Evolutionary conservation across 2,888 invertebrate genomes (phyloP), one percentile per base, ranked within the genome.

Genomic region (Sphaerophoria taeniata): DNA sequence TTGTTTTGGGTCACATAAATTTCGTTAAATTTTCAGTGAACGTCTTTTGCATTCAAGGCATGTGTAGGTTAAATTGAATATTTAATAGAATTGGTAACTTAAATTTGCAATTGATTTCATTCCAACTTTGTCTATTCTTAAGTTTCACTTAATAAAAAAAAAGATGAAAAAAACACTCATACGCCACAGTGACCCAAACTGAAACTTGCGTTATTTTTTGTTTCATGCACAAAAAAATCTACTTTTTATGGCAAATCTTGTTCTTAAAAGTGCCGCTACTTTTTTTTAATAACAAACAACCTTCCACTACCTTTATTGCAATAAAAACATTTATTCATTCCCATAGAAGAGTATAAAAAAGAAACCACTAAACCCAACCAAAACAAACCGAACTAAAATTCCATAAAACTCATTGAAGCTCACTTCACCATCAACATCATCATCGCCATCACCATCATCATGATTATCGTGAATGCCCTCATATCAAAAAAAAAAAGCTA

Each of bases 321-420:
- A 58, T 11, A 24, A 47, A 24, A 33, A 67, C 14, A 14, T 43
- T 43, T 43, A 45, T n/a, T 16, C 31, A 34, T 49, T 65, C 16
- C 34, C 49, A 24, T 24, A 24, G 24, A 24, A 24, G 24, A 24
- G 24, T 2, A 24, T 24, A 24, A 24, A 24, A 24, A 24, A 24
- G 24, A 24, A 24, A 24, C 24, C 24, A 49, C 49, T 70, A 70
- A 61, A 51, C n/a, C 53, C 1, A 24, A 36, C 11, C 9, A 72
- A 43, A 80, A 55, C 53, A 70, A 80, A 55, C 31, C 31, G 49
- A 70, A 58, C 24, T 1, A 16, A 47, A 79, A 55, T 74, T 79
- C 60, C 60, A 81, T 70, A 51, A 81, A 80, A 74, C 51, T 63
- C 70, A 71, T 76, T 76, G 70, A 81, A 58, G 43, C 56, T 70